Evolutionary conservation across 2,888 invertebrate species (phyloP), one percentile per base, ranked within the genome.

Genomic region (Aquatica leii): DNA sequence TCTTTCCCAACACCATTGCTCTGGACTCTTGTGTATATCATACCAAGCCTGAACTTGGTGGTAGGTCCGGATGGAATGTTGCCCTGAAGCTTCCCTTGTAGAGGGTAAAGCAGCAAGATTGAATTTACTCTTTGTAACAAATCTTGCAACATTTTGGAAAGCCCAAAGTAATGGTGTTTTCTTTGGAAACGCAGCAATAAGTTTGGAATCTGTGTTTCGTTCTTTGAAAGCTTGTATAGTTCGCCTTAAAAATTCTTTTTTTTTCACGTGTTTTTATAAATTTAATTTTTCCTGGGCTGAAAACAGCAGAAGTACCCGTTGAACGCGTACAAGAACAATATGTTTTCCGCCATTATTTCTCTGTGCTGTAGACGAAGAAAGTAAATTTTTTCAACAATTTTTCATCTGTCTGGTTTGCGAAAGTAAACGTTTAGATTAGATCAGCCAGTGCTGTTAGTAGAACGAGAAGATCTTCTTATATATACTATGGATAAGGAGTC

Each of bases 361-460:
- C n/a, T n/a, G n/a, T n/a, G n/a, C n/a, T n/a, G n/a, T n/a, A n/a
- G n/a, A n/a, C n/a, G n/a, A n/a, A n/a, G n/a, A n/a, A n/a, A n/a
- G n/a, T n/a, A n/a, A n/a, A n/a, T n/a, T n/a, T n/a, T n/a, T n/a
- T n/a, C n/a, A n/a, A n/a, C n/a, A n/a, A n/a, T n/a, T n/a, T n/a
- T n/a, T n/a, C n/a, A n/a, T n/a, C n/a, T n/a, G n/a, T n/a, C n/a
- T n/a, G n/a, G n/a, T 40, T 40, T 40, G 3, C 12, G 12, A 40
- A 40, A 40, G 12, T 40, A 40, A 40, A 40, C 40, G 3, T 40
- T 40, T 40, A 12, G 40, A 40, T 4, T 6, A 40, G 40, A 6
- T 40, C 12, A 4, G 40, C 40, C 40, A 40, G 40, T 40, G 12
- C 40, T 4, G 40, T 40, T 40, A 40, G 40, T n/a, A 40, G 40